Base-by-base conservation (phyloP, 2,113 vertebrate genomes). In the Phalacrocorax carbo region DNA sequence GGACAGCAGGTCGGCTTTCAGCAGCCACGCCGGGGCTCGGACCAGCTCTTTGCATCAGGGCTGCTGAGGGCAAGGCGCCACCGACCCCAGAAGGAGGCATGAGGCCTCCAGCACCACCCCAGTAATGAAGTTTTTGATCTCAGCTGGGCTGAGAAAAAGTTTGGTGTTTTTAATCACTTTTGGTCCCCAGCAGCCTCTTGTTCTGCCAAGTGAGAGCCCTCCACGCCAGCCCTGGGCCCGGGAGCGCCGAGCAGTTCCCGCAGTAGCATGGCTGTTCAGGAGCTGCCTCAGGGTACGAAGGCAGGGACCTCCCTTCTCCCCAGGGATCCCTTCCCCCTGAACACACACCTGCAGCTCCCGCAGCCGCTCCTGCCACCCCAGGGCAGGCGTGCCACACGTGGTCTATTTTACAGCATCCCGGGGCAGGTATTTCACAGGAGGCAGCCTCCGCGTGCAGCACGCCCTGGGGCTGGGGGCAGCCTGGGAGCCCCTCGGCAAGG, bases 371-470 rank as follows among this genome's bases (percentile, higher is more conserved):
- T 34, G 61, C 23, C 61, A 25, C 68, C 71, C 40, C 40, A 23
- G 25, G 9, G 14, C 32, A 0, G 0, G 4, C 4, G 5, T 5
- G 27, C 30, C 4, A 1, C 0, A 5, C 19, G 2, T 2, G 21
- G 46, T 57, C 3, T 54, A 15, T 36, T 32, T 52, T 29, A 17
- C 7, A 5, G 49, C 38, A 27, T 0, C 7, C 57, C 48, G 0
- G 4, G 57, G 13, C 9, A 6, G 0, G 1, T 11, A 6, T 7
- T n/a, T 40, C 44, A 4, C 3, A 5, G 0, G 0, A 80, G 9
- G 44, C 71, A 73, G 29, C 8, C 38, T 40, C 7, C 15, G 5
- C 12, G 8, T 0, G 1, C 21, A 73, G 66, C 57, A 21, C 2
- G 14, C 14, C 0, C 49, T 8, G 54, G 22, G 22, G 4, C 30